A percentile compares a stretch with the other conserved stretches of the same genome.
Conservation (phyloP, 2,888 invertebrate genomes). For the Melanostoma mellinum region DNA sequence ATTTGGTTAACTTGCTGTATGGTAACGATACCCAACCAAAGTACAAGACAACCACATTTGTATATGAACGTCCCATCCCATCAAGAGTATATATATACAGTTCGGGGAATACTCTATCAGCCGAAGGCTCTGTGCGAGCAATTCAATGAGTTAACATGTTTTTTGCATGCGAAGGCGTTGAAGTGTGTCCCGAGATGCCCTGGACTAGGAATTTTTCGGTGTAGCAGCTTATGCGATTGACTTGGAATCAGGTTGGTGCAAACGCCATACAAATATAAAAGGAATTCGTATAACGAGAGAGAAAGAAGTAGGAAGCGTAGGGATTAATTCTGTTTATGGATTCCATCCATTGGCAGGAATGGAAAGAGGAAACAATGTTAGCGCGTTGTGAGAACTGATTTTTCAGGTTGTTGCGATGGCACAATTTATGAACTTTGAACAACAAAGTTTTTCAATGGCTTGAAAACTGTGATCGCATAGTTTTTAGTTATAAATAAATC, state of each 20-base stretch:
- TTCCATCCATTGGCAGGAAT: no score
- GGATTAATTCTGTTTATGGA: no score
- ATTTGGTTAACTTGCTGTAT: constrained; percentile 65
- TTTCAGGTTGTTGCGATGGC: no score
- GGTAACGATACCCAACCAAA: constrained; percentile 23
- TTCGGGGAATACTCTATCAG: constrained; percentile 15
- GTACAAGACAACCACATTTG: constrained; percentile 50
- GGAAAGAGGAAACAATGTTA: no score
- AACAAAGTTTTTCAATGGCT: no score
- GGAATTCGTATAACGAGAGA: no score
- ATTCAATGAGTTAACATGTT: constrained; percentile 69
- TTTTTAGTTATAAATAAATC: no score
- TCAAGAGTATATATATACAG: constrained; percentile 21
- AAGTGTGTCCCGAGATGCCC: constrained; percentile 62
- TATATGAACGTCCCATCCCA: constrained; percentile 58
- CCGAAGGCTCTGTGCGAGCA: constrained; percentile 45
- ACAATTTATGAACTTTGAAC: no score
- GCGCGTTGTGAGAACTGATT: no score
- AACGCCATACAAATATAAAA: no score
- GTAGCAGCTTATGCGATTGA: constrained; percentile 49
- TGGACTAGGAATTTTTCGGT: constrained; percentile 30
- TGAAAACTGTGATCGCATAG: no score
- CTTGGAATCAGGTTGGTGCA: not conserved
- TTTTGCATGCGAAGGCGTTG: constrained; percentile 60
- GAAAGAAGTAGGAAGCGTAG: no score